phyloP scores from a whole-genome alignment of 2,113 vertebrate species.

The Amia ocellicauda region DNA sequence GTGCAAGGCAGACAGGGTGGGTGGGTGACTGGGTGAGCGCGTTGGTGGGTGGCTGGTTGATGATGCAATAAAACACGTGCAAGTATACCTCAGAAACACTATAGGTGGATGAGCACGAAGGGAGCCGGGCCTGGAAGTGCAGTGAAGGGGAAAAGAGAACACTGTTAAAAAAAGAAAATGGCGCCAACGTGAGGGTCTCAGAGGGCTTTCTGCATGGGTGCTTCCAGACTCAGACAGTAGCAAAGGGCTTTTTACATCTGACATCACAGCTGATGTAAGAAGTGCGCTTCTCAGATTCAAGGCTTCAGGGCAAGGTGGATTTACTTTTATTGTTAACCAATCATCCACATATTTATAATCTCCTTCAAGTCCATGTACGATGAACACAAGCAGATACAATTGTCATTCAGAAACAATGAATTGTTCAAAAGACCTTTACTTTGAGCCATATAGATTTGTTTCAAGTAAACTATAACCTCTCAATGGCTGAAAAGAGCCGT shows the following conservation, averaged over 20 bases:
- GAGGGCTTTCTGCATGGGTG: conserved; percentile 59
- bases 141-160: conserved; percentile 78
- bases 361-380: too few species aligned
- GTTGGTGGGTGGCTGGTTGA: conserved; percentile 49
- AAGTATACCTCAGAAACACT: conserved; percentile 99
- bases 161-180: conserved; percentile 73
- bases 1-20: conserved; percentile 69
- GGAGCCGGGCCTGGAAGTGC: conserved; percentile 97
- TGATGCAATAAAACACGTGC: conserved; percentile 77
- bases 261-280: conserved; percentile 10
- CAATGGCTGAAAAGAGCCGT: too few species aligned
- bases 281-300: neutral
- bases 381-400: too few species aligned
- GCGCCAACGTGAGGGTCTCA: conserved; percentile 62
- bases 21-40: conserved; percentile 56
- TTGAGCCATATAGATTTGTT: too few species aligned
- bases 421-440: too few species aligned
- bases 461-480: too few species aligned
- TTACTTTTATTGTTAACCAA: neutral
- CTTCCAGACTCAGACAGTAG: conserved; percentile 64
- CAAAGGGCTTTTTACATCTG: conserved; percentile 43
- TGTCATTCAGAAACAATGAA: too few species aligned
- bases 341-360: too few species aligned
- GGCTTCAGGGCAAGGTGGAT: neutral
- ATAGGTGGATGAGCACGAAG: conserved; percentile 99